These are phyloP conservation scores for Hestina assimilis DNA, from an alignment of 1,140 invertebrate species.

Conservation along the genomic window DNA sequence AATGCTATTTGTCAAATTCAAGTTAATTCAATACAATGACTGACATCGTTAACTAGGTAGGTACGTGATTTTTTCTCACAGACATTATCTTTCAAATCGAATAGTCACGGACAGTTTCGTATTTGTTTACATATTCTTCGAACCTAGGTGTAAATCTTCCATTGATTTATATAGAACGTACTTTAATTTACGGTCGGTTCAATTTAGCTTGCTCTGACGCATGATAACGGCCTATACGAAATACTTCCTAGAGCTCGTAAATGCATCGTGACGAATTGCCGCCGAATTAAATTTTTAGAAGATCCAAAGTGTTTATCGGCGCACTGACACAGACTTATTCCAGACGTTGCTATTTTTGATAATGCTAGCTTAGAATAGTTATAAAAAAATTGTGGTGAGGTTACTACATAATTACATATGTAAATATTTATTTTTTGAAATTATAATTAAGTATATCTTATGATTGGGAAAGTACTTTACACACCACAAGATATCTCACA, in stretches of 20 bases:
- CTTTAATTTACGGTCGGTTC: conserved; percentile 56
- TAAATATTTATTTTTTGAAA: no score
- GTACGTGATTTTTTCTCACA: conserved; percentile 6
- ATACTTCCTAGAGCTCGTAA: conserved; percentile 18
- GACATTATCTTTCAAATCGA: conserved; percentile 18
- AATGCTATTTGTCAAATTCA: no score
- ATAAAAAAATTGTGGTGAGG: no score
- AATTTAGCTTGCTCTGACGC: conserved; percentile 43
- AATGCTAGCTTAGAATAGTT: no score
- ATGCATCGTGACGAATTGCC: neutral
- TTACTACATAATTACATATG: neutral
- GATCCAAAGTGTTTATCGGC: neutral
- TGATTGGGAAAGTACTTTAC: no score
- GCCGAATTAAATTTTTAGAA: neutral
- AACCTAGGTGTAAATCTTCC: conserved; percentile 55
- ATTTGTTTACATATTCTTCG: conserved; percentile 48
- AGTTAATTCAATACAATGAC: no score
- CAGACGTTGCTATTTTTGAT: neutral
- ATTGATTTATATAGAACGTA: conserved; percentile 60
- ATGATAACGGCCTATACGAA: conserved; percentile 22
- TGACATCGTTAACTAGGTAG: neutral
- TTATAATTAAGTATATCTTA: no score
- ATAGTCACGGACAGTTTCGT: conserved; percentile 43
- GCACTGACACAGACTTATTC: neutral
- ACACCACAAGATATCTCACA: no score